A percentile compares a stretch with the other conserved stretches of the same genome.
phyloP scores from a whole-genome alignment of 2,797 vertebrate genomes.

The Potorous gilbertii region DNA sequence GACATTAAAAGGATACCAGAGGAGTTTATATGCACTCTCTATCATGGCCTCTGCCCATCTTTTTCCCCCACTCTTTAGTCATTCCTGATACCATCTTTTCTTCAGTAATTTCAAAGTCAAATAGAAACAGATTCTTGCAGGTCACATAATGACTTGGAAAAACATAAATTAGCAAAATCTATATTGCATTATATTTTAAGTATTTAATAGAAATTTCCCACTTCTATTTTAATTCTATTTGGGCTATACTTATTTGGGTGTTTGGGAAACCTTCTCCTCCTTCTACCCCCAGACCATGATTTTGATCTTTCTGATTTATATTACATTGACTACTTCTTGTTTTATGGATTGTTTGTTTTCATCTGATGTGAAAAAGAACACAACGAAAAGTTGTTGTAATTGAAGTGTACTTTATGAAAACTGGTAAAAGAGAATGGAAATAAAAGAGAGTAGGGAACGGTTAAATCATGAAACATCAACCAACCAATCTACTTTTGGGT shows the following conservation, averaged over 20 bases:
- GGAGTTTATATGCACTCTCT: neutral
- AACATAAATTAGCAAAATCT: neutral
- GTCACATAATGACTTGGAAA: neutral
- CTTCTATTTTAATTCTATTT: neutral
- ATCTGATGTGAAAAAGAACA: neutral
- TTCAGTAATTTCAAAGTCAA: neutral
- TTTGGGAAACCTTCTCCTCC: neutral
- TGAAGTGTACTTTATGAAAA: neutral
- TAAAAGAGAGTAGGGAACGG: neutral
- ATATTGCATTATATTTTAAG: neutral
- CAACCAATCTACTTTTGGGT: neutral
- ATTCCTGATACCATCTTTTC: neutral
- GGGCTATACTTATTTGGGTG: neutral
- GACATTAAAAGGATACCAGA: neutral
- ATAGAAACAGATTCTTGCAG: neutral
- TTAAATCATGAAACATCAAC: neutral
- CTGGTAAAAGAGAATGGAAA: neutral
- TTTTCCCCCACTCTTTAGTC: rapidly evolving
- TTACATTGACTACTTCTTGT: neutral
- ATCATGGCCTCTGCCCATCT: neutral
- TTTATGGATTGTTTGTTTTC: neutral
- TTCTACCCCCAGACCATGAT: neutral
- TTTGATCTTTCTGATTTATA: neutral
- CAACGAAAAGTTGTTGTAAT: neutral
- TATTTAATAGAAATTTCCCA: neutral